Percentiles rank a stretch among this genome's conserved stretches.
These are phyloP conservation scores for Xiphophorus hellerii DNA, from an alignment of 2,113 vertebrate genomes.

Conservation along the genomic window DNA sequence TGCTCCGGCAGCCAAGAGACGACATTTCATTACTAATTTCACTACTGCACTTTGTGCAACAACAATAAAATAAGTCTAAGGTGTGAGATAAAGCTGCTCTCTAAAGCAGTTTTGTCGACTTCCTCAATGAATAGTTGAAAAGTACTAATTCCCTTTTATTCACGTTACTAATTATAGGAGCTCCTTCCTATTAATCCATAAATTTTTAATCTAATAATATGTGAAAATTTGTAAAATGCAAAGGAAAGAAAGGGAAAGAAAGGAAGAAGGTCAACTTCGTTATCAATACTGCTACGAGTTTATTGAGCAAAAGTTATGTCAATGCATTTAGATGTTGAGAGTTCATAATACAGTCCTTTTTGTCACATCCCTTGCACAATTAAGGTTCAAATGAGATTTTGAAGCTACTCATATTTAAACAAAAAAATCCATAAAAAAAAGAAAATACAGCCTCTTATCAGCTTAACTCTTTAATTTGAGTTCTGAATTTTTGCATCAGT, in stretches of 20 bases:
- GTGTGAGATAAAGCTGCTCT: constrained; percentile 15
- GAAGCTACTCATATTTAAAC: neutral
- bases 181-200: neutral
- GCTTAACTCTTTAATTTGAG: neutral
- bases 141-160: neutral
- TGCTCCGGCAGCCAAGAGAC: no score
- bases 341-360: neutral
- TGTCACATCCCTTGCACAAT: neutral
- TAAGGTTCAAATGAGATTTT: neutral
- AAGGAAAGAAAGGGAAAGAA: no score
- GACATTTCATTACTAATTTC: no score
- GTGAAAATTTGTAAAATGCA: neutral
- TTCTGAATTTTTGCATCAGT: neutral
- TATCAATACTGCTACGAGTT: neutral
- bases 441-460: neutral
- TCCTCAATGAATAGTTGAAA: constrained; percentile 9
- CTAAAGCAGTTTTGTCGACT: constrained; percentile 10
- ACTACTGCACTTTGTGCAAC: no score
- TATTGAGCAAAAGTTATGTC: neutral
- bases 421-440: neutral
- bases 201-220: constrained; percentile 11
- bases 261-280: neutral
- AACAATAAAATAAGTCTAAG: no score
- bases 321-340: neutral
- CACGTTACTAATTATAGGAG: constrained; percentile 7